Conservation (phyloP, 2,113 vertebrate genomes). For the Anseranas semipalmata region DNA sequence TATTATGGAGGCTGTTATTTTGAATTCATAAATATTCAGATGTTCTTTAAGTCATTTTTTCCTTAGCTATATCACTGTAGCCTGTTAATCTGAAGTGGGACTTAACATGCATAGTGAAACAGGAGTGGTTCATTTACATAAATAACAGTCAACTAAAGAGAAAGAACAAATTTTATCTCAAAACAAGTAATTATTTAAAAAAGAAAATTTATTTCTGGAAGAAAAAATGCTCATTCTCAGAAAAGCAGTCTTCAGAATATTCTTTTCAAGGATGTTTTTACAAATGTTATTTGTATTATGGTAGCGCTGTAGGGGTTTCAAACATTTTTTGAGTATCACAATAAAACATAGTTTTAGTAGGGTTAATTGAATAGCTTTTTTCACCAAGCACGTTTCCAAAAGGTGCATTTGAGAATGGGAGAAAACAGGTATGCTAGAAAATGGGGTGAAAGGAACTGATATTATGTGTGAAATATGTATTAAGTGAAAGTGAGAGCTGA, state of each 20-base stretch:
- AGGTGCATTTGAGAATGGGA: background rate
- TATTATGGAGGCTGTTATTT: background rate
- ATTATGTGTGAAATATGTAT: too few species aligned
- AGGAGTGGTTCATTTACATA: background rate
- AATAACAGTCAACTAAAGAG: background rate
- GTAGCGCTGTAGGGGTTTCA: background rate
- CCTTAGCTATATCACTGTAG: background rate
- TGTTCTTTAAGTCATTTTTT: background rate
- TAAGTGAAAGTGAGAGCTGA: background rate
- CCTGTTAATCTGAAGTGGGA: background rate
- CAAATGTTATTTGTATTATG: background rate
- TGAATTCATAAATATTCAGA: background rate
- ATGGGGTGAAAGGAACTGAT: background rate
- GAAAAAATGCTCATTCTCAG: background rate
- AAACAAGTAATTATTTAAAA: background rate
- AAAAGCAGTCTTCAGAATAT: background rate
- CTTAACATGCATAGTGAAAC: background rate
- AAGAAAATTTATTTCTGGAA: background rate
- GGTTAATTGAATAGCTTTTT: background rate
- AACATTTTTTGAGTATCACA: background rate
- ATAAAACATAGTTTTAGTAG: background rate
- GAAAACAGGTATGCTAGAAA: background rate
- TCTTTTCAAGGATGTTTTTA: background rate
- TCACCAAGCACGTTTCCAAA: background rate
- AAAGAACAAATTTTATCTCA: background rate